Percentiles rank a stretch among this genome's conserved stretches.
These are phyloP conservation scores for Rhagonycha lutea DNA, from an alignment of 2,888 invertebrate genomes.

Conservation along the genomic window DNA sequence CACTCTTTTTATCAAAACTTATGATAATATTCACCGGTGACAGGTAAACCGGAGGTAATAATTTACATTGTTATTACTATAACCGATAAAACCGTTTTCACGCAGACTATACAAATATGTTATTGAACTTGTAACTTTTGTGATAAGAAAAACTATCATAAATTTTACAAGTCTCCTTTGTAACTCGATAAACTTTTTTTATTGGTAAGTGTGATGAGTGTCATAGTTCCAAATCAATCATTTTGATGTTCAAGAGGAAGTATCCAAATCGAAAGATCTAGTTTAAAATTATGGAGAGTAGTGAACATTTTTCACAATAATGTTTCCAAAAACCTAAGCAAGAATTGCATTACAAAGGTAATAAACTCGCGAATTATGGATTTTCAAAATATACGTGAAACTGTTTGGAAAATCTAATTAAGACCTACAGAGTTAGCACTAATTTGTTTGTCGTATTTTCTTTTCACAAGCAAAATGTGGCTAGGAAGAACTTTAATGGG, in stretches of 20 bases:
- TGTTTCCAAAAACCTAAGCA: no score
- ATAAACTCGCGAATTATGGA: not conserved
- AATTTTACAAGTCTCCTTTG: not conserved
- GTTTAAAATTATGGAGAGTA: not conserved
- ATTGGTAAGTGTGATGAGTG: not conserved
- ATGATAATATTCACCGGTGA: slow-evolving; percentile 4
- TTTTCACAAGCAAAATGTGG: not conserved
- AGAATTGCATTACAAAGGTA: no score
- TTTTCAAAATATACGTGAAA: not conserved
- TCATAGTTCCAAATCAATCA: not conserved
- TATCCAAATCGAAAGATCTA: not conserved
- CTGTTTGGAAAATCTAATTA: not conserved
- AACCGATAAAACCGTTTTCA: not conserved
- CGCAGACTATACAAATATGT: not conserved
- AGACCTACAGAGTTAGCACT: not conserved
- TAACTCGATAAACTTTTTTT: not conserved
- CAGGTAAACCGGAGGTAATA: slow-evolving; percentile 3
- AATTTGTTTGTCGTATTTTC: not conserved
- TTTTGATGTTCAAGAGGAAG: not conserved
- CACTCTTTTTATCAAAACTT: not conserved
- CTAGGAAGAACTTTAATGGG: not conserved
- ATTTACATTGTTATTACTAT: not conserved
- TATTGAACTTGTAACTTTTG: not conserved
- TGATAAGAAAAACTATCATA: not conserved
- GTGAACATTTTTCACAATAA: no score